Base-by-base conservation (phyloP, 2,113 vertebrate genomes). In the Oreochromis aureus region DNA sequence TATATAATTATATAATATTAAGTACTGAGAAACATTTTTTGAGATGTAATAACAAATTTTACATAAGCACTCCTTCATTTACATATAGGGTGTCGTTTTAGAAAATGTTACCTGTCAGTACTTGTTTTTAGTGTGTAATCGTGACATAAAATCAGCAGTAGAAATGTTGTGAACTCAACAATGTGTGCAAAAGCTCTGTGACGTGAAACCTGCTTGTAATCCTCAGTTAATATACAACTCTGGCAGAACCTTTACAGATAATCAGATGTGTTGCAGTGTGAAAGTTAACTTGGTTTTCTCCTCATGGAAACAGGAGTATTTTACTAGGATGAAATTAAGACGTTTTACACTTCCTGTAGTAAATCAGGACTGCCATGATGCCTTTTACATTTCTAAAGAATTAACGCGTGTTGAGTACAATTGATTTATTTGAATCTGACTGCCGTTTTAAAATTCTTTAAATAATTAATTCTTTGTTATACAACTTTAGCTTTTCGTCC, bases 201-300 rank as follows among this genome's bases (percentile, higher is more conserved):
- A 12, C 3, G 11, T 48, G 59, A 82, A 82, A 39, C 32, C 51
- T 34, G 22, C n/a, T 56, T 41, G 6, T 30, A 34, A n/a, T n/a
- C 7, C 32, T 11, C 6, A 39, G 89, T 90, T 90, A 89, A 91
- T 85, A 18, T 78, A 18, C 85, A 91, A 89, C 73, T 90, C 51
- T 24, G n/a, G 48, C 7, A 4, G 41, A 13, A 54, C 12, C 18
- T 85, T 89, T 86, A 84, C 89, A 58, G 79, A 63, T 84, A 71
- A 86, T 12, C 12, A 18, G n/a, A 34, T 15, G 24, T 18, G 8
- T 16, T 71, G 54, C 12, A 34, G 10, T 73, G 41, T 27, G 13
- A 46, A 58, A 9, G 16, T 66, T 7, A 54, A 32, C 27, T 41
- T n/a, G 2, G 24, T 19, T 2, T 80, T 76, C 46, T 81, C 41